phyloP scores from a whole-genome alignment of 2,113 vertebrate species.

The Holacanthus passer region DNA sequence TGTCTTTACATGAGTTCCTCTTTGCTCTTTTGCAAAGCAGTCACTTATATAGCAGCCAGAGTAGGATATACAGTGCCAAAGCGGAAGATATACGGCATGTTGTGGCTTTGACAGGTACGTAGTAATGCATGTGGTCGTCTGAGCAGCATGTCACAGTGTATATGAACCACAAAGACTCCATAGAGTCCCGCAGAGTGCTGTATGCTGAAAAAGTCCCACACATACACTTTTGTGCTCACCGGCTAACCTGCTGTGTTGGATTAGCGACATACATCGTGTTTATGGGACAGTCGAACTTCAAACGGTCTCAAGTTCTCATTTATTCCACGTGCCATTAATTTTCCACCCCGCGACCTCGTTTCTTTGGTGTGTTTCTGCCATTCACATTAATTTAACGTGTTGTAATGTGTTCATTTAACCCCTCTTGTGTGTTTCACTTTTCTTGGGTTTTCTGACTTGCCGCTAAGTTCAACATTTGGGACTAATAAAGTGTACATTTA shows the following conservation, averaged over 20 bases:
- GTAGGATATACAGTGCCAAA: neutral
- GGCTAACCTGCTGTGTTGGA: slow-evolving; percentile 6
- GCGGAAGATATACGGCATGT: slow-evolving; percentile 28
- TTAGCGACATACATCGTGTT: slow-evolving; percentile 27
- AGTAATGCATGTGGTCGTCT: slow-evolving; percentile 67
- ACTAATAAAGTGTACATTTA: slow-evolving; percentile 2
- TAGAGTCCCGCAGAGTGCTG: slow-evolving; percentile 20
- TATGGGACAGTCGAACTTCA: slow-evolving; percentile 8
- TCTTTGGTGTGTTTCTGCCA: slow-evolving; percentile 22
- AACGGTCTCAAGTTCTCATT: slow-evolving; percentile 28
- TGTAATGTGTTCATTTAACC: slow-evolving; percentile 9
- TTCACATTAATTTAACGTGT: neutral
- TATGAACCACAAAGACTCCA: slow-evolving; percentile 34
- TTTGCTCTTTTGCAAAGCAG: neutral
- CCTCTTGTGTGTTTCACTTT: slow-evolving; percentile 12
- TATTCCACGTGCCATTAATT: slow-evolving; percentile 18
- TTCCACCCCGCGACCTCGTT: slow-evolving; percentile 15
- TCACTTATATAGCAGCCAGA: neutral
- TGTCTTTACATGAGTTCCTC: neutral
- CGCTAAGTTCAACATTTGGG: neutral
- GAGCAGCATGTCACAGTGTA: slow-evolving; percentile 15
- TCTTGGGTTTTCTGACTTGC: slow-evolving; percentile 18
- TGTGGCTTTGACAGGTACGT: slow-evolving; percentile 61
- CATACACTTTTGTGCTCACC: neutral
- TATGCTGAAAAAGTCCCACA: neutral